Percentiles rank a stretch among this genome's conserved stretches.
These are phyloP conservation scores for Harpagoxenus sublaevis DNA, from an alignment of 2,888 invertebrate species.

Conservation along the genomic window DNA sequence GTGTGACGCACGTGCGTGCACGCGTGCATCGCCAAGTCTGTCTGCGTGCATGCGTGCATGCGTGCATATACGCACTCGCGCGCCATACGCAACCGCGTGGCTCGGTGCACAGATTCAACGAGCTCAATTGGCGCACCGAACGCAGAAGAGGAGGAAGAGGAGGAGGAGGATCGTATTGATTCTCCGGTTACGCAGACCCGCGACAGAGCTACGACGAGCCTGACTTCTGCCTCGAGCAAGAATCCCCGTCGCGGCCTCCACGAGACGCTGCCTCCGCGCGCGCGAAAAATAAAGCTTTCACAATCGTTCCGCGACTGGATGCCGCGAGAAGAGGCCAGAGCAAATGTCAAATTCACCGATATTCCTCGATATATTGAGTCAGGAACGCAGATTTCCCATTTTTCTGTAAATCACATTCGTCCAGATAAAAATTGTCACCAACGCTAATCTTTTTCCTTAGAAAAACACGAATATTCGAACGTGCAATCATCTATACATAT, in stretches of 20 bases:
- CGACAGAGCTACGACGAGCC: constrained; percentile 67
- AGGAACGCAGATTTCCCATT: background rate
- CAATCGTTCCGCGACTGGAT: background rate
- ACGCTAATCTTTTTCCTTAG: background rate
- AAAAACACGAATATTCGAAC: background rate
- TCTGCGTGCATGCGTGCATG: constrained; percentile 62
- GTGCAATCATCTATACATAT: too few relatives aligned
- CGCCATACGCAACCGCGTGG: constrained; percentile 83
- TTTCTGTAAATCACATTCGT: background rate
- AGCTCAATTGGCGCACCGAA: constrained; percentile 85
- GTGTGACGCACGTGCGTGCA: constrained; percentile 32
- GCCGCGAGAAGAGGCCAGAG: background rate
- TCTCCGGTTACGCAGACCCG: constrained; percentile 79
- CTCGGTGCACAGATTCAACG: constrained; percentile 85
- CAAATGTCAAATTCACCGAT: background rate
- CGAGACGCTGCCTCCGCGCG: background rate
- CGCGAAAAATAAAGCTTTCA: constrained; percentile 16
- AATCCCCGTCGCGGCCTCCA: constrained; percentile 30
- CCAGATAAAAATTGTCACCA: background rate
- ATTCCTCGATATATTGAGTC: background rate
- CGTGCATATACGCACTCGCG: constrained; percentile 62
- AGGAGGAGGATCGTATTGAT: constrained; percentile 83
- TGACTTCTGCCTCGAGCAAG: constrained; percentile 65
- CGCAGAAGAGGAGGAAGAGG: constrained; percentile 72
- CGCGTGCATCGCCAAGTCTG: too few relatives aligned